Conservation (phyloP, 2,888 invertebrate genomes). For the Mesorhabditis sp. region DNA sequence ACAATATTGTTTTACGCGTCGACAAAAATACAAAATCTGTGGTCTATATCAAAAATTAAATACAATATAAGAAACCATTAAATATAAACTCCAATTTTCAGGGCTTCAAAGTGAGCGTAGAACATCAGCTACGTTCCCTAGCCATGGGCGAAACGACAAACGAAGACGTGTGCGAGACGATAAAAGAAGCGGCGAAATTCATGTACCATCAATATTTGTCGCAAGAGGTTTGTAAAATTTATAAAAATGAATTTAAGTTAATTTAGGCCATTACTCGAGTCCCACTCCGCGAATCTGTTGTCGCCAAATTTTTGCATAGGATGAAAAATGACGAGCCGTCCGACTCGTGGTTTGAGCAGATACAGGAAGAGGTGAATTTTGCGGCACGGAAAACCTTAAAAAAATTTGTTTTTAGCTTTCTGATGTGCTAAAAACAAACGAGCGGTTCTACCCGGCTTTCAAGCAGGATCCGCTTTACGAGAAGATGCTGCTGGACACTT, state of each 20-base stretch:
- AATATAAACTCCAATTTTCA: slow-evolving; percentile 13
- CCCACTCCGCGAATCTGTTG: slow-evolving; percentile 67
- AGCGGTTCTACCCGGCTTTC: slow-evolving; percentile 69
- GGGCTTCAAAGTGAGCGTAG: slow-evolving; percentile 67
- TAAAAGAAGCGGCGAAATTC: slow-evolving; percentile 71
- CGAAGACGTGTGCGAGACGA: slow-evolving; percentile 58
- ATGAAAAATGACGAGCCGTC: slow-evolving; percentile 69
- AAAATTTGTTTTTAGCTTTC: slow-evolving; percentile 38
- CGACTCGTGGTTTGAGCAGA: slow-evolving; percentile 79
- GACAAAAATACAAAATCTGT: no score
- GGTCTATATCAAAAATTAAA: no score
- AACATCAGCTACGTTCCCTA: slow-evolving; percentile 66
- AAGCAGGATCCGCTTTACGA: slow-evolving; percentile 70
- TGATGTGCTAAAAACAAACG: slow-evolving; percentile 64
- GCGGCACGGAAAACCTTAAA: background rate
- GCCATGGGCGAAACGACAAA: slow-evolving; percentile 54
- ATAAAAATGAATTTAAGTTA: background rate
- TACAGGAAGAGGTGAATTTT: slow-evolving; percentile 64
- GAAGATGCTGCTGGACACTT: slow-evolving; percentile 73
- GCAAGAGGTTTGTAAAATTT: slow-evolving; percentile 64
- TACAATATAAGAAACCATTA: no score
- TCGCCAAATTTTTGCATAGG: slow-evolving; percentile 67
- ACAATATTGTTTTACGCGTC: no score
- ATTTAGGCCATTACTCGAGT: slow-evolving; percentile 67
- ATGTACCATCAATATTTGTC: slow-evolving; percentile 76